A percentile compares a stretch with the other conserved stretches of the same genome.
Conservation (phyloP, 2,888 invertebrate genomes). For the Cataglyphis cursor region DNA sequence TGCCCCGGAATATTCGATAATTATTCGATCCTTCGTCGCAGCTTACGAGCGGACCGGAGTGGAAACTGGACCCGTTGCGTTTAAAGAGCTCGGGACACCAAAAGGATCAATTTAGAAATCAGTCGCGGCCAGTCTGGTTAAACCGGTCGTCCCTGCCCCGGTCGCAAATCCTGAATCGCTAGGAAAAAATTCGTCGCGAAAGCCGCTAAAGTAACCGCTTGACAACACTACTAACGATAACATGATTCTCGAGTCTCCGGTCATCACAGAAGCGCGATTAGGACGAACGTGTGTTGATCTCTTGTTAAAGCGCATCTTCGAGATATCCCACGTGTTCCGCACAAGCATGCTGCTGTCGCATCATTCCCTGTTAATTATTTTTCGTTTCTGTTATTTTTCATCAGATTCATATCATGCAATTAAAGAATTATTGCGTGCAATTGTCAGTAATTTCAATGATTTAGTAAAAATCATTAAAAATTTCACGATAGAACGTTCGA, state of each 20-base stretch:
- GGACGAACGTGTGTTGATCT: conserved; percentile 8
- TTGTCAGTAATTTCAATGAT: not conserved
- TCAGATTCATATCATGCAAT: not conserved
- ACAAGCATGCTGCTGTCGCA: not conserved
- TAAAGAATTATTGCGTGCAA: conserved; percentile 1
- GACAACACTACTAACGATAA: conserved; percentile 36
- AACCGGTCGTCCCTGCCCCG: conserved; percentile 64
- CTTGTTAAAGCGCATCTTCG: not conserved
- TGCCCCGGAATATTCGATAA: conserved; percentile 21
- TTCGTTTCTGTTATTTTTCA: not conserved
- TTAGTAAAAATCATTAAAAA: not conserved
- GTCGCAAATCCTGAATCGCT: conserved; percentile 54
- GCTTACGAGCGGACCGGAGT: conserved; percentile 34
- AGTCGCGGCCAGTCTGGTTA: conserved; percentile 66
- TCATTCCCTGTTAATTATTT: not conserved
- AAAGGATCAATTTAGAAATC: conserved; percentile 66
- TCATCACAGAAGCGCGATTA: conserved; percentile 32
- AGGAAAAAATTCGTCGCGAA: conserved; percentile 53
- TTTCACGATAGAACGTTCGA: not conserved
- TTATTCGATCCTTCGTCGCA: conserved; percentile 45
- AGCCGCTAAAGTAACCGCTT: conserved; percentile 60
- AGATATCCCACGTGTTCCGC: conserved; percentile 11
- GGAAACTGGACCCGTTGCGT: conserved; percentile 61
- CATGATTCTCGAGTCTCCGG: conserved; percentile 29
- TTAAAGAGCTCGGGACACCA: conserved; percentile 60